Percentiles rank a stretch among this genome's conserved stretches.
These are phyloP conservation scores for Cepphus grylle DNA, from an alignment of 2,113 vertebrate species.

Conservation along the genomic window DNA sequence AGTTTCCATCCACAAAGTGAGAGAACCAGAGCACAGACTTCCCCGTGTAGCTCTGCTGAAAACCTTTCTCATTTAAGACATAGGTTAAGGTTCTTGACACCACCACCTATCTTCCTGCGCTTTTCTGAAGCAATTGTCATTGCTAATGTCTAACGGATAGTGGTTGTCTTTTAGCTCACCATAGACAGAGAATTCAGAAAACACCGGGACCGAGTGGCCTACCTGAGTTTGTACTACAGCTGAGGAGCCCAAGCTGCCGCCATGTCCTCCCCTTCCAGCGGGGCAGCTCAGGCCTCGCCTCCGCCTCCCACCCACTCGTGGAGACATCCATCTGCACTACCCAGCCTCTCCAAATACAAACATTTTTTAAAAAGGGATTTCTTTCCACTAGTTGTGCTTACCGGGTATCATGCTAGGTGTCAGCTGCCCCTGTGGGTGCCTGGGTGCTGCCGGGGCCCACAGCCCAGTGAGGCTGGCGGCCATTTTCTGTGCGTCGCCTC, in stretches of 20 bases:
- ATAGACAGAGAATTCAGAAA: constrained; percentile 76
- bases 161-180: constrained; percentile 67
- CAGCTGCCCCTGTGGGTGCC: neutral
- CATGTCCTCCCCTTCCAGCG: neutral
- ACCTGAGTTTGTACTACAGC: constrained; percentile 66
- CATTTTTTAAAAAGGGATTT: neutral
- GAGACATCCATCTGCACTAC: neutral
- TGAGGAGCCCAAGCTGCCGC: neutral
- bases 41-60: neutral
- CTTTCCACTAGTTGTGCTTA: neutral
- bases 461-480: neutral
- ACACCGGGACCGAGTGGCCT: constrained; percentile 74
- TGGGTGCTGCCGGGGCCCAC: rapidly evolving
- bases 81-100: rapidly evolving
- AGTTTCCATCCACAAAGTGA: neutral
- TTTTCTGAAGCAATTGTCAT: neutral
- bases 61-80: neutral
- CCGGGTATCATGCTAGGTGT: rapidly evolving
- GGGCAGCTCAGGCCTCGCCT: neutral
- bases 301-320: rapidly evolving
- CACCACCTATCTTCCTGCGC: rapidly evolving
- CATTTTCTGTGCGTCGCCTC: neutral
- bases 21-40: neutral
- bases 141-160: neutral
- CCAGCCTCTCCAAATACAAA: neutral